Evolutionary conservation across 2,888 invertebrate genomes (phyloP).

Genomic region (Tenthredo scrophulariae): DNA sequence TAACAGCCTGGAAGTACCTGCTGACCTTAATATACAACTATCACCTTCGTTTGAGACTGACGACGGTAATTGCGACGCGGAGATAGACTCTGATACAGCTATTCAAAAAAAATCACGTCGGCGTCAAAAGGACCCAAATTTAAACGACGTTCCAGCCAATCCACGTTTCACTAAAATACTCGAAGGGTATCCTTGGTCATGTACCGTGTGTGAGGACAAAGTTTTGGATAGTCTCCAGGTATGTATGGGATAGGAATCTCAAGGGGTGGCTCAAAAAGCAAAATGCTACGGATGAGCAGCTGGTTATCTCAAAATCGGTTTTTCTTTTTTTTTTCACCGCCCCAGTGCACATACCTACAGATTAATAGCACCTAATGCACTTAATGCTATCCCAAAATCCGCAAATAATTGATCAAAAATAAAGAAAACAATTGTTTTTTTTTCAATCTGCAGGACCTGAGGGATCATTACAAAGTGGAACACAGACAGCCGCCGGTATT

Average conservation of each 20-base stretch:
- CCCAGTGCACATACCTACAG: not conserved
- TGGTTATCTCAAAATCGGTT: no score
- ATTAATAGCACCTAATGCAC: not conserved
- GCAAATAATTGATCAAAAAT: not conserved
- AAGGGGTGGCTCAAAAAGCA: no score
- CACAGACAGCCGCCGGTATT: conserved; percentile 66
- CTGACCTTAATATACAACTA: not conserved
- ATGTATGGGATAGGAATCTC: not conserved
- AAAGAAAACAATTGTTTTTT: conserved; percentile 13
- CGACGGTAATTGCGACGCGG: not conserved
- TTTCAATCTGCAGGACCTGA: conserved; percentile 57
- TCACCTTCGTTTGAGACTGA: conserved; percentile 3
- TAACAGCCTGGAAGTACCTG: not conserved
- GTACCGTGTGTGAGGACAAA: conserved; percentile 61
- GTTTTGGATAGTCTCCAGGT: conserved; percentile 52
- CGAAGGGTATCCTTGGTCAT: conserved; percentile 66
- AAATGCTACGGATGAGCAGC: no score
- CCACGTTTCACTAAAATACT: conserved; percentile 60
- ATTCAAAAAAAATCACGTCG: not conserved
- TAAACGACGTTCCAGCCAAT: conserved; percentile 49
- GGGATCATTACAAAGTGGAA: conserved; percentile 62
- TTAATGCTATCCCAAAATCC: not conserved
- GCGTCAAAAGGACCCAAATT: conserved; percentile 36
- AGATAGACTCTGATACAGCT: not conserved
- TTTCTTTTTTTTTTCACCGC: no score